Evolutionary conservation across 2,888 invertebrate genomes (phyloP).

Genomic region (Pachliopta kotzebuea): DNA sequence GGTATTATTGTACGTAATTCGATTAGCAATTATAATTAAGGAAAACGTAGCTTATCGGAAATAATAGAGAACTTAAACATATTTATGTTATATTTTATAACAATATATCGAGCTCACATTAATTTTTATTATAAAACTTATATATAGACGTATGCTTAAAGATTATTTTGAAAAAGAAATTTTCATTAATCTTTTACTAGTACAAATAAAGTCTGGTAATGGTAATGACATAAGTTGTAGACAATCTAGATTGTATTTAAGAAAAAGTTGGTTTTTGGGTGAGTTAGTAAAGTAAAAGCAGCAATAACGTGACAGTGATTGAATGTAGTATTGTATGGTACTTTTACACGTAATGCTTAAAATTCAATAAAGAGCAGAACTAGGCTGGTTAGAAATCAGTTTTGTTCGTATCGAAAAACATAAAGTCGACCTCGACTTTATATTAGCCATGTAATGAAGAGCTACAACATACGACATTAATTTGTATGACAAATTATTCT

Average conservation of each 20-base stretch:
- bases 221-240: no score
- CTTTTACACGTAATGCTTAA: not conserved
- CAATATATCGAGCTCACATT: no score
- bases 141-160: not conserved
- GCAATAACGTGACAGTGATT: no score
- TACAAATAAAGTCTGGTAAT: not conserved
- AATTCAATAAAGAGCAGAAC: constrained; percentile 26
- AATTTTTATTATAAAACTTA: not conserved
- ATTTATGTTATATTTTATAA: not conserved
- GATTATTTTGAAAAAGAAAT: not conserved
- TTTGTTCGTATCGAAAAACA: constrained; percentile 27
- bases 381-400: constrained; percentile 24
- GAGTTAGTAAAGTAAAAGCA: no score
- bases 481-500: constrained; percentile 13
- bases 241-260: no score
- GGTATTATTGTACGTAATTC: constrained; percentile 1
- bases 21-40: constrained; percentile 23
- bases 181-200: not conserved
- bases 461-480: constrained; percentile 26
- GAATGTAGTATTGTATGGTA: not conserved
- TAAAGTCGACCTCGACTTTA: constrained; percentile 29
- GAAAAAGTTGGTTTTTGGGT: no score
- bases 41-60: constrained; percentile 7
- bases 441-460: constrained; percentile 23
- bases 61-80: not conserved